Evolutionary conservation across 2,888 invertebrate genomes (phyloP).

Genomic region (Nomada hirtipes): DNA sequence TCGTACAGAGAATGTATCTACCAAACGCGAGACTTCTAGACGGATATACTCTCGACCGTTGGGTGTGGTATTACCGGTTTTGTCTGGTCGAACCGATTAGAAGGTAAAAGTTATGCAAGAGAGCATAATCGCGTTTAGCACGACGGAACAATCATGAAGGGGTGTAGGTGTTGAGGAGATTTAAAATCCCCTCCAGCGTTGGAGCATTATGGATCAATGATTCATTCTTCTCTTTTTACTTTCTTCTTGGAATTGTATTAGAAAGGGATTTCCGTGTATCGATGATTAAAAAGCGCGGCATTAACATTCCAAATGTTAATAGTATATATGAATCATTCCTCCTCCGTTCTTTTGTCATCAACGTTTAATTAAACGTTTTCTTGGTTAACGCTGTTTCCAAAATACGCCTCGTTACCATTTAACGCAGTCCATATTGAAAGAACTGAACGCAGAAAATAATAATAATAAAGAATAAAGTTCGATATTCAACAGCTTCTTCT

Average conservation of each 20-base stretch:
- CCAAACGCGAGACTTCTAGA: constrained; percentile 34
- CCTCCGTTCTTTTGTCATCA: too few species aligned
- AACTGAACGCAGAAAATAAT: too few species aligned
- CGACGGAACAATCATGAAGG: constrained; percentile 54
- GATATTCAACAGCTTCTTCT: too few species aligned
- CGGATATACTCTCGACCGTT: constrained; percentile 58
- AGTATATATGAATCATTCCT: too few species aligned
- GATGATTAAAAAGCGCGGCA: too few species aligned
- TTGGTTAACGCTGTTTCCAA: too few species aligned
- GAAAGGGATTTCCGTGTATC: not conserved
- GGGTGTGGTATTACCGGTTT: constrained; percentile 83
- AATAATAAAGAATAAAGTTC: too few species aligned
- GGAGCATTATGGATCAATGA: constrained; percentile 31
- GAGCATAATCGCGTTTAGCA: constrained; percentile 62
- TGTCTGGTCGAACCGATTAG: constrained; percentile 76
- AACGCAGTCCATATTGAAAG: too few species aligned
- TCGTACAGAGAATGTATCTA: constrained; percentile 47
- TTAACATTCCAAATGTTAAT: too few species aligned
- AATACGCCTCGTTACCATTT: too few species aligned
- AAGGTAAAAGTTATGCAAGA: constrained; percentile 77
- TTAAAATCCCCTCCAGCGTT: constrained; percentile 9
- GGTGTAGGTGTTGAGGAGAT: constrained; percentile 54
- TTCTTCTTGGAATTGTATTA: not conserved
- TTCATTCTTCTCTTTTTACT: constrained; percentile 36
- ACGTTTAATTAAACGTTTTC: too few species aligned